Evolutionary conservation across 1,140 invertebrate species (phyloP).

Genomic region (Trichoplusia ni): DNA sequence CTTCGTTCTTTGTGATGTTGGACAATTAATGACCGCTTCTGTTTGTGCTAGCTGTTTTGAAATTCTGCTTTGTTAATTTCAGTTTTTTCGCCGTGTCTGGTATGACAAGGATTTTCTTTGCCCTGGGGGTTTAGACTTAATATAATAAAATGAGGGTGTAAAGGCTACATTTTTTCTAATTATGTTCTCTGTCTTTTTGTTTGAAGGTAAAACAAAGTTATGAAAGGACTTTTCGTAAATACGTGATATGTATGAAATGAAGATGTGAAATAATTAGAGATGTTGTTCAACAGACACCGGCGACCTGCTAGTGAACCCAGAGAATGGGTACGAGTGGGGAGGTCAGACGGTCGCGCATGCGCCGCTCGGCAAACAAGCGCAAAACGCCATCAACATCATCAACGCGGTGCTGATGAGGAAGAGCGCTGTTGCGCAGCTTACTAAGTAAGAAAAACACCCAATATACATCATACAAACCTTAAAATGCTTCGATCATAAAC

Average conservation of each 20-base stretch:
- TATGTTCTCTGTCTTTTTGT: too few species aligned
- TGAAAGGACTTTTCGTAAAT: too few species aligned
- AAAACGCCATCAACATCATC: slow-evolving; percentile 87
- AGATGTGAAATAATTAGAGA: background rate
- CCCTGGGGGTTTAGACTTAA: too few species aligned
- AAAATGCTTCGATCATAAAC: background rate
- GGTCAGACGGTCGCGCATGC: slow-evolving; percentile 52
- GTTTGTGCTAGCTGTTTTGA: background rate
- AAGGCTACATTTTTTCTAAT: too few species aligned
- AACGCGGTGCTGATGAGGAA: slow-evolving; percentile 89
- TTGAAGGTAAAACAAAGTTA: too few species aligned
- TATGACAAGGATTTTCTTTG: too few species aligned
- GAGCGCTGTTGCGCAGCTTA: slow-evolving; percentile 84
- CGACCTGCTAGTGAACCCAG: slow-evolving; percentile 71
- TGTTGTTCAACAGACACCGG: slow-evolving; percentile 65
- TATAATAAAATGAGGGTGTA: too few species aligned
- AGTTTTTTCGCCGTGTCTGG: too few species aligned
- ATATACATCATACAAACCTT: background rate
- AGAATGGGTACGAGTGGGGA: slow-evolving; percentile 72
- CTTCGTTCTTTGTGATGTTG: slow-evolving; percentile 12
- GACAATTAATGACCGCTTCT: slow-evolving; percentile 24
- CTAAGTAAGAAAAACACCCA: slow-evolving; percentile 63
- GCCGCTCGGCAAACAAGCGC: slow-evolving; percentile 56
- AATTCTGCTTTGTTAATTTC: slow-evolving; percentile 18
- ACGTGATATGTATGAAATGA: background rate